Base-by-base conservation (phyloP, 2,113 vertebrate genomes). In the Cephalophus harveyi region DNA sequence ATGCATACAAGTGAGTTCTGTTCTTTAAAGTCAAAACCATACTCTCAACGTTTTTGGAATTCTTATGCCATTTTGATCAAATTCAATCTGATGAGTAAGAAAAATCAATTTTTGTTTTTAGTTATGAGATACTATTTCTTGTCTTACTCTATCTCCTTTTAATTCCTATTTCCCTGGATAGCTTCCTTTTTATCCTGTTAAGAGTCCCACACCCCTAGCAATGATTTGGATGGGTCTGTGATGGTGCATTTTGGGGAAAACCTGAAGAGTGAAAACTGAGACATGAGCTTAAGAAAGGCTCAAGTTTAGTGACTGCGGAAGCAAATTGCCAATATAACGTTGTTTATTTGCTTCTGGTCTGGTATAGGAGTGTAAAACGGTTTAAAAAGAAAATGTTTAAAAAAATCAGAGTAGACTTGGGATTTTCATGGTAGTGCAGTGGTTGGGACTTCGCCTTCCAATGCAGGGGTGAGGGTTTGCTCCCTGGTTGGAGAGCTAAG, bases 341-440 rank as follows among this genome's bases (percentile, higher is more conserved):
- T 13, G 79, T 87, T 60, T 95, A 83, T 60, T 48, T 87, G 50
- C 21, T 89, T 48, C 28, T 59, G 5, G n/a, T 23, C 30, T 96
- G 2, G 10, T 62, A 87, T 16, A 89, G 16, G 43, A 79, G 36
- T 10, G 2, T 33, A 36, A n/a, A 64, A 89, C 2, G 36, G 10
- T 92, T 95, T 89, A 33, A 92, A 97, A 96, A 86, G 64, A 43
- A 91, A 94, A 74, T 60, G 52, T 25, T 15, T 27, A 28, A 74
- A 94, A 64, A 43, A 79, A 50, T 76, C 19, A 93, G 9, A 81
- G 54, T 89, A 81, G 95, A 79, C 62, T 48, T 76, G 71, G 71
- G 71, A 43, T 43, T 76, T 76, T 43, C 71, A 40, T 43, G 40
- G 71, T 43, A 43, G 23, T 43, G 3, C 71, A 43, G 40, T 43